Conservation (phyloP, 2,113 vertebrate genomes). For the Nesospiza acunhae region DNA sequence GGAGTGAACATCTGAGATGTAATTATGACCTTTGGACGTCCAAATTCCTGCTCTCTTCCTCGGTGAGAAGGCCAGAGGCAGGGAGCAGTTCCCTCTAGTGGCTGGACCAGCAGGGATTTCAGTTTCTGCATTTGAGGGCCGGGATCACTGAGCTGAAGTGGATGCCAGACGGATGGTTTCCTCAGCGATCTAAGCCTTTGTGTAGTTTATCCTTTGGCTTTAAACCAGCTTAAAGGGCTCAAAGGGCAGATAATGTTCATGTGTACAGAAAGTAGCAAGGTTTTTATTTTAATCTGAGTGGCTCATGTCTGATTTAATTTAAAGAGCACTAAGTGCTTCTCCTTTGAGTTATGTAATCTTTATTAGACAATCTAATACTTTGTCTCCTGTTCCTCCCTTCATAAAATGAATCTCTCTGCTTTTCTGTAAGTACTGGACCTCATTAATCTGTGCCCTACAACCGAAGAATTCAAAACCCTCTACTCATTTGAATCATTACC, state of each 20-base stretch:
- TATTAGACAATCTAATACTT: conserved; percentile 43
- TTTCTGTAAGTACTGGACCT: background rate
- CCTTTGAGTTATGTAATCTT: conserved; percentile 15
- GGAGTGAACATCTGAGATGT: background rate
- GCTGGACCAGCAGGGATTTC: background rate
- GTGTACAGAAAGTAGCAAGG: background rate
- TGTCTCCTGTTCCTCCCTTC: background rate
- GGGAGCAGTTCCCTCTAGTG: conserved; percentile 59
- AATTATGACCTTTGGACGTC: conserved; percentile 16
- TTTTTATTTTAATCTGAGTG: conserved; percentile 34
- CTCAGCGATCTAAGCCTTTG: background rate
- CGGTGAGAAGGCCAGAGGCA: background rate
- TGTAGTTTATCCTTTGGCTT: background rate
- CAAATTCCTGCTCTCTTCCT: background rate
- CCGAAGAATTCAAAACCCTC: background rate
- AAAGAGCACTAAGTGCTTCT: conserved; percentile 28
- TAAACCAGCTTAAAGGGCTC: conserved; percentile 1
- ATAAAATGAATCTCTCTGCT: conserved; percentile 37
- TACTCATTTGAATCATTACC: background rate
- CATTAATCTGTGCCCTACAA: background rate
- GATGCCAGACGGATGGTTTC: background rate
- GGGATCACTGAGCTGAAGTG: background rate
- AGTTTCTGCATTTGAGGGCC: background rate
- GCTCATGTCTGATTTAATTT: conserved; percentile 25
- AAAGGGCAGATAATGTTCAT: background rate